A percentile compares a stretch with the other conserved stretches of the same genome.
These are phyloP conservation scores for Cydia splendana DNA, from an alignment of 1,140 invertebrate genomes.

Conservation along the genomic window DNA sequence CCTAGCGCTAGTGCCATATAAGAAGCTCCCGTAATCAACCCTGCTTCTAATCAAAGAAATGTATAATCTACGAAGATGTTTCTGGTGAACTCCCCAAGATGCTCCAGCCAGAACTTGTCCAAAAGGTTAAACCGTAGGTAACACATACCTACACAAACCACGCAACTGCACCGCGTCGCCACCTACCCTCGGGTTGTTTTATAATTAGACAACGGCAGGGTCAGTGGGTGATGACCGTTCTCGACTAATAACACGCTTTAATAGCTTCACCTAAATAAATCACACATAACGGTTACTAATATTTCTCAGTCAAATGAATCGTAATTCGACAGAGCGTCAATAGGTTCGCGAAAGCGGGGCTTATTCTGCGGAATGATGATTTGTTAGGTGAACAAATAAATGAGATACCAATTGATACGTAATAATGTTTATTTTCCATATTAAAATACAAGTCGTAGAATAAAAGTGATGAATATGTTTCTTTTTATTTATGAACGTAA, in stretches of 20 bases:
- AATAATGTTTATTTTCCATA: constrained; percentile 48
- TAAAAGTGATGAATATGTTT: constrained; percentile 37
- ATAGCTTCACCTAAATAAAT: constrained; percentile 62
- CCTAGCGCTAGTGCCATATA: too few relatives aligned
- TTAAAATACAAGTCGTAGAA: constrained; percentile 45
- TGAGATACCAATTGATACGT: constrained; percentile 37
- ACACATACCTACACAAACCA: background rate
- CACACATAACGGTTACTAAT: constrained; percentile 52
- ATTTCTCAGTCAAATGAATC: constrained; percentile 56
- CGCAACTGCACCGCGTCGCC: background rate
- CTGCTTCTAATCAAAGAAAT: too few relatives aligned
- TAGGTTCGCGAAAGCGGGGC: constrained; percentile 59
- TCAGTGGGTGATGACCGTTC: constrained; percentile 62
- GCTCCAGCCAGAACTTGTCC: too few relatives aligned
- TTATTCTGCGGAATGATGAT: constrained; percentile 44
- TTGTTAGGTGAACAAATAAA: constrained; percentile 34
- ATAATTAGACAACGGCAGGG: constrained; percentile 57
- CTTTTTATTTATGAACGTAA: constrained; percentile 48
- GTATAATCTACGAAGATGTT: too few relatives aligned
- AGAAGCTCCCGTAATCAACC: too few relatives aligned
- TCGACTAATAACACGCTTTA: constrained; percentile 45
- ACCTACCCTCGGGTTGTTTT: constrained; percentile 44
- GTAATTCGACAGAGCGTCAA: constrained; percentile 58
- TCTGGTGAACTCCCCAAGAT: too few relatives aligned
- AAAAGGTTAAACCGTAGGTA: background rate